Evolutionary conservation across 2,113 vertebrate species (phyloP).

Genomic region (Bubalus kerabau): DNA sequence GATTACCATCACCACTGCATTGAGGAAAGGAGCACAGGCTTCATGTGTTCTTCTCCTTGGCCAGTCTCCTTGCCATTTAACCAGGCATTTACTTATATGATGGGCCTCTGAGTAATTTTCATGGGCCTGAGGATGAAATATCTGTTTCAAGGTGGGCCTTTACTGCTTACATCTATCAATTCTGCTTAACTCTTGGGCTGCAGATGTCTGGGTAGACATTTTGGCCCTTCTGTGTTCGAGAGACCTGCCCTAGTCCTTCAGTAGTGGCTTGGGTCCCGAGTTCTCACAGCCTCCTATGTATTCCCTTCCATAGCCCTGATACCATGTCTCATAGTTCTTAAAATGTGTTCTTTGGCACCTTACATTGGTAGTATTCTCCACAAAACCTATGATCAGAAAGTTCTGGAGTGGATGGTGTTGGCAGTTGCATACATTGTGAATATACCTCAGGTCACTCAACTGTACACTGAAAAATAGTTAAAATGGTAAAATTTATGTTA

Average conservation of each 20-base stretch:
- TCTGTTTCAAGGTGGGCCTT: not conserved
- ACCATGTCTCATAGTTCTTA: not conserved
- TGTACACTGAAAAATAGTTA: not conserved
- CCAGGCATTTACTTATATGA: not conserved
- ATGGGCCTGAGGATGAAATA: not conserved
- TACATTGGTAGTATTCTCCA: not conserved
- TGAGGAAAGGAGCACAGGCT: not conserved
- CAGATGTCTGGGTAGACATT: not conserved
- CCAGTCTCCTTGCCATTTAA: not conserved
- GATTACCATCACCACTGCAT: not conserved
- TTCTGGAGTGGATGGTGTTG: not conserved
- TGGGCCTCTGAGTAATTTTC: not conserved
- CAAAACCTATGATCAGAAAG: not conserved
- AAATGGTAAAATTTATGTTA: not conserved
- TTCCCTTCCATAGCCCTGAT: rapidly evolving
- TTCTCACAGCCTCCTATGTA: not conserved
- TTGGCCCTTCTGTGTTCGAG: not conserved
- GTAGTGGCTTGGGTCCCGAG: not conserved
- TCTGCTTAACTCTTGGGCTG: not conserved
- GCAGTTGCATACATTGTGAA: not conserved
- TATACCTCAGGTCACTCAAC: not conserved
- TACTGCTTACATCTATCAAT: not conserved
- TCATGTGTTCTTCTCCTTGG: not conserved
- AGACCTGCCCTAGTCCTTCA: not conserved
- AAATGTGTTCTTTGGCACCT: not conserved